Evolutionary conservation across 2,113 vertebrate species (phyloP), one percentile per base, ranked within the genome.

Genomic region (Cochlearius cochlearius): DNA sequence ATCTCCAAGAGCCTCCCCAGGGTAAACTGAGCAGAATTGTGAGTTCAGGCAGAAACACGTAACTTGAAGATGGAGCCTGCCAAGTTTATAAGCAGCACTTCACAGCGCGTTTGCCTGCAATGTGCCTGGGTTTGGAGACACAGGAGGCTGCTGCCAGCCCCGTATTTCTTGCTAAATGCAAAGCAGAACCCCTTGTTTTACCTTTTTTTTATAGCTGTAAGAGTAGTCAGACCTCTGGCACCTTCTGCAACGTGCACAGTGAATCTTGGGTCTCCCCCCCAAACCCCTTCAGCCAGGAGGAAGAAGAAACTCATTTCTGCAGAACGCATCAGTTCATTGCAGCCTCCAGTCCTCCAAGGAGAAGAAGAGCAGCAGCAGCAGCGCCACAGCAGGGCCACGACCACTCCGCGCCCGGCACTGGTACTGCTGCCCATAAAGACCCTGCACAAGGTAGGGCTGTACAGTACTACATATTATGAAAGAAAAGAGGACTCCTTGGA

Each of bases 281-380:
- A 80, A 94, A 82, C 29, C 59, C 19, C 34, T 90, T n/a, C 66
- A 91, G 39, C 83, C 69, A 82, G 7, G 58, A 74, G 43, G 80
- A 89, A 58, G 94, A 86, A 53, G 85, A 62, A 81, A 52, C 41
- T 53, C 15, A 66, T 95, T 86, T 96, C 82, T 86, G 86, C 64
- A 34, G 75, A 85, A 38, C 30, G 19, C 72, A 89, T 76, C 30
- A 83, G 49, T 7, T 96, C 87, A 32, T 36, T 84, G 73, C 58
- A 32, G 60, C 71, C 81, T 84, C 63, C 90, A 50, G 0, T 83
- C 15, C 71, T 18, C 80, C 69, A 21, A 34, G 38, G 58, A 74
- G 83, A 47, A 88, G 62, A 43, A 36, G 67, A 43, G 77, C 32
- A 63, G 75, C 38, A 63, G 75, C 38, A 88, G 86, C 60, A 59